These are phyloP conservation scores for Aphyosemion australe DNA, from an alignment of 2,113 vertebrate genomes.

Conservation along the genomic window DNA sequence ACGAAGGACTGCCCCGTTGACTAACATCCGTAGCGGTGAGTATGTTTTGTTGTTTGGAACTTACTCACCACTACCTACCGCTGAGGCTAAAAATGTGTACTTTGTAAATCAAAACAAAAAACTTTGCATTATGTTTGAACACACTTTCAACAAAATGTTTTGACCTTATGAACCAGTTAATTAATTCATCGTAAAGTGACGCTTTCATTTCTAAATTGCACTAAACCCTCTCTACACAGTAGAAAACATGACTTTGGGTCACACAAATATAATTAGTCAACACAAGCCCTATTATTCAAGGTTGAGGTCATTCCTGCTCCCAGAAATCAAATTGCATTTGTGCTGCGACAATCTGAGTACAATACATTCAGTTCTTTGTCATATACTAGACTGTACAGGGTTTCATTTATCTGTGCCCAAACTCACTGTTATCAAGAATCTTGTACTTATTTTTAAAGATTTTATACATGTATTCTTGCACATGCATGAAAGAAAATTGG, in stretches of 20 bases:
- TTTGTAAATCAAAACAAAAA: too few species aligned
- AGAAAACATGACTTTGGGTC: conserved; percentile 50
- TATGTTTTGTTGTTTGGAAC: too few species aligned
- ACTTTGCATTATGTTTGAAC: background rate
- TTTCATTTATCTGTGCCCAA: conserved; percentile 3
- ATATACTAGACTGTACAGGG: conserved; percentile 36
- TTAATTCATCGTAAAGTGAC: background rate
- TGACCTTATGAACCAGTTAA: background rate
- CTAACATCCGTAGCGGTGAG: too few species aligned
- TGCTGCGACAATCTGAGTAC: conserved; percentile 60
- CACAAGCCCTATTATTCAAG: conserved; percentile 29
- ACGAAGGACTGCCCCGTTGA: too few species aligned
- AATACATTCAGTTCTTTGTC: conserved; percentile 71
- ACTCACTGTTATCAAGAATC: conserved; percentile 17
- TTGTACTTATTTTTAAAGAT: too few species aligned
- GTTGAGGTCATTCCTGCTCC: conserved; percentile 34
- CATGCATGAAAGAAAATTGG: conserved; percentile 38
- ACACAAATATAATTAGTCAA: conserved; percentile 14
- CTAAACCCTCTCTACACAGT: conserved; percentile 61
- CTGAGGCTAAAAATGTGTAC: too few species aligned
- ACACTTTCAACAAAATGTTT: conserved; percentile 17
- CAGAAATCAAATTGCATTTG: conserved; percentile 44
- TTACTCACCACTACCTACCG: too few species aligned
- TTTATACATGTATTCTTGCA: conserved; percentile 7
- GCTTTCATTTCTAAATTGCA: conserved; percentile 15